Evolutionary conservation across 1,140 invertebrate species (phyloP), one percentile per base, ranked within the genome.

Genomic region (Hetaerina americana): DNA sequence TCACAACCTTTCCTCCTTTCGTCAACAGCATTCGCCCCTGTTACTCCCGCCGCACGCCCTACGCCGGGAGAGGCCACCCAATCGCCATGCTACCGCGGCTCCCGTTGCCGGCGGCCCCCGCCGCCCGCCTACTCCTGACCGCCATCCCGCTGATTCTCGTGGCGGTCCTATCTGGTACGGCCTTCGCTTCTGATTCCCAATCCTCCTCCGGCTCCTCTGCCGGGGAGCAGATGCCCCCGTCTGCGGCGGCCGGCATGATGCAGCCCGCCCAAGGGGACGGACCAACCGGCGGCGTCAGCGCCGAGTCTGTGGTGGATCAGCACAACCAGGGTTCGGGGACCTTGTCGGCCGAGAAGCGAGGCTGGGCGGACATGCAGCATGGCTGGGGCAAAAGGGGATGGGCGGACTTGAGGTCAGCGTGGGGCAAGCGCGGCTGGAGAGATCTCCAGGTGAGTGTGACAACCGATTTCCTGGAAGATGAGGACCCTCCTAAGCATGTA

Each of bases 361-460:
- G 28, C 8, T 73, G 72, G 72, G 49, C 24, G 15, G 57, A 73
- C 27, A 29, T 75, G 49, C 69, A 72, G n/a, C 29, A 66, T 2
- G 70, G 49, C 12, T 75, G 74, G 74, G 72, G 72, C n/a, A 75
- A 75, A 28, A 27, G 74, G 26, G 75, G 70, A 2, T 76, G 75
- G 75, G 27, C 31, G 28, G 40, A 73, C 71, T 66, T 75, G 1
- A 31, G 57, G 12, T 67, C 66, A 3, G 66, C 72, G 1, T 75
- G 74, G 74, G 72, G 72, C 27, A 75, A 75, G 26, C 27, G 74
- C 25, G 70, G 49, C 28, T 70, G 70, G 70, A 29, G 40, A 18
- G 24, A 29, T 1, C 29, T 70, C 27, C 29, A 49, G 28, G 70
- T 26, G 15, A 57, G 40, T n/a, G n/a, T n/a, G n/a, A n/a, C n/a